A percentile compares a stretch with the other conserved stretches of the same genome.
phyloP scores from a whole-genome alignment of 2,888 invertebrate genomes.

The Andrena trimmerana region DNA sequence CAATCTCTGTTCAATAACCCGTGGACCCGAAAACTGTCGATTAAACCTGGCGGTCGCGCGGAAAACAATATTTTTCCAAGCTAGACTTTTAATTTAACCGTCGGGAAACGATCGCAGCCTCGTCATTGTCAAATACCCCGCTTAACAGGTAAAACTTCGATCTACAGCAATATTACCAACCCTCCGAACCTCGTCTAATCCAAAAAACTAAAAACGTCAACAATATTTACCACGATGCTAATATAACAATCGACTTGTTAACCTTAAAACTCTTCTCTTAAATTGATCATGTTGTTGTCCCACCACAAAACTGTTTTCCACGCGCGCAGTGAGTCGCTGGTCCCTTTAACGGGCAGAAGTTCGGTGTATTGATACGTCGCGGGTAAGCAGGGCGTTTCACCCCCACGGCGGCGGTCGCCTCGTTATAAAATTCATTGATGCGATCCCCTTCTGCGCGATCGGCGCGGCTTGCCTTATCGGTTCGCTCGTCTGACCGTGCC shows the following conservation, averaged over 20 bases:
- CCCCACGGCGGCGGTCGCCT: slow-evolving; percentile 12
- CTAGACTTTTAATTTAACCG: slow-evolving; percentile 39
- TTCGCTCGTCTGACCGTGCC: slow-evolving; percentile 69
- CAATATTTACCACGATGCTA: too few species aligned
- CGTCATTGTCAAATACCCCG: too few species aligned
- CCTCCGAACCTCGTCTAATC: too few species aligned
- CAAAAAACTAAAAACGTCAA: too few species aligned
- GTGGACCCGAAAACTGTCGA: slow-evolving; percentile 22
- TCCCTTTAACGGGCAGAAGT: not conserved
- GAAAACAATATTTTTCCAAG: slow-evolving; percentile 44
- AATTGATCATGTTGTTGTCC: not conserved
- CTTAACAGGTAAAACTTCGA: too few species aligned
- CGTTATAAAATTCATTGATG: slow-evolving; percentile 68
- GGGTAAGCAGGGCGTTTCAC: not conserved
- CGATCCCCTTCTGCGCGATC: slow-evolving; percentile 17
- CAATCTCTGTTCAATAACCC: slow-evolving; percentile 36
- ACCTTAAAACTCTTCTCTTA: not conserved
- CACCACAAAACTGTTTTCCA: too few species aligned
- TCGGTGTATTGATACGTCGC: slow-evolving; percentile 10
- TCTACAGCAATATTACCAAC: too few species aligned
- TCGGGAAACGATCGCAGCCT: slow-evolving; percentile 8
- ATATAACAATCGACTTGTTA: too few species aligned
- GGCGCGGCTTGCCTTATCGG: slow-evolving; percentile 64
- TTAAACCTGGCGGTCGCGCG: slow-evolving; percentile 15
- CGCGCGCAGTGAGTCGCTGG: too few species aligned